These are phyloP conservation scores for Cantharis lateralis DNA, from an alignment of 2,888 invertebrate genomes.

Conservation along the genomic window DNA sequence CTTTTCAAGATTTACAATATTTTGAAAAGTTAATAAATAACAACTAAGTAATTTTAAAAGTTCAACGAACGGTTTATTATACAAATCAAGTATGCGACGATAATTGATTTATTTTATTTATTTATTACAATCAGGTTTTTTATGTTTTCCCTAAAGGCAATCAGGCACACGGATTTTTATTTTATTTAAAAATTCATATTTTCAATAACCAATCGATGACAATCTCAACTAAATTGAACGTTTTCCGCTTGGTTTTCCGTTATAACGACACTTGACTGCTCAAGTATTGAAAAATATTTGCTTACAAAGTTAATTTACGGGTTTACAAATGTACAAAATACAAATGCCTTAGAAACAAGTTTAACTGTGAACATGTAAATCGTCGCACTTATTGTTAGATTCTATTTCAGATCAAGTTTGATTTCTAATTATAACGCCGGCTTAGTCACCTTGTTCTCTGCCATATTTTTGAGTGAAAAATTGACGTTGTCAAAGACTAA, in stretches of 20 bases:
- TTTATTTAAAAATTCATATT: background rate
- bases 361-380: background rate
- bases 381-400: background rate
- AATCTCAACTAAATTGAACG: background rate
- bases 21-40: background rate
- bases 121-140: background rate
- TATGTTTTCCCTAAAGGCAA: background rate
- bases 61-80: background rate
- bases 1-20: background rate
- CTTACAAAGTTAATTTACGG: background rate
- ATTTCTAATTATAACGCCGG: too few relatives aligned
- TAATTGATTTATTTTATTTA: background rate
- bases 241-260: background rate
- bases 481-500: too few relatives aligned
- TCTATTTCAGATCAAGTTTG: too few relatives aligned
- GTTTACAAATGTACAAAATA: background rate
- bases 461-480: too few relatives aligned
- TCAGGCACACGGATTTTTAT: background rate
- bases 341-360: background rate
- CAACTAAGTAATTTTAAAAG: background rate
- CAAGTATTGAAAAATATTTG: background rate
- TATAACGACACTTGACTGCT: background rate
- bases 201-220: background rate
- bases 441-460: too few relatives aligned
- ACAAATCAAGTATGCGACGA: background rate